phyloP scores from a whole-genome alignment of 92 coral and sea anemone genomes.

The Blastomussa wellsi region DNA sequence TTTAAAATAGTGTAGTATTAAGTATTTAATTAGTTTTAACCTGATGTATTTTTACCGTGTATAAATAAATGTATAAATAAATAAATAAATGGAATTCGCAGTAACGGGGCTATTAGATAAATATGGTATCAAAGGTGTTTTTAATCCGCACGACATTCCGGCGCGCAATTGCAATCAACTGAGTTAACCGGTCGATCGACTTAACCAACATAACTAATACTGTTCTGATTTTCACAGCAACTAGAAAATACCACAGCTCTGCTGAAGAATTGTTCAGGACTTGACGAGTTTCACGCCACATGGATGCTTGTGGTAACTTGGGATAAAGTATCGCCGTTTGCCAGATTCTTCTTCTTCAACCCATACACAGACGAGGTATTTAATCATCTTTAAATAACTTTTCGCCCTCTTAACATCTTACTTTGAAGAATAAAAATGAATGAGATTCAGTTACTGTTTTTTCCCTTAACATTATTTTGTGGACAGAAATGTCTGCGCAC shows the following conservation, averaged over 20 bases:
- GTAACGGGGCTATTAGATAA: too few relatives aligned
- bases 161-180: too few relatives aligned
- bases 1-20: too few relatives aligned
- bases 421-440: neutral
- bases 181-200: too few relatives aligned
- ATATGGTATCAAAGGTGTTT: too few relatives aligned
- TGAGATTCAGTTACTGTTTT: neutral
- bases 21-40: too few relatives aligned
- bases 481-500: neutral
- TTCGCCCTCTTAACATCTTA: neutral
- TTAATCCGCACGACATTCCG: too few relatives aligned
- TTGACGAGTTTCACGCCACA: conserved; percentile 26
- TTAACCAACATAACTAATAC: neutral
- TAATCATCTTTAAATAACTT: neutral
- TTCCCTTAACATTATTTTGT: neutral
- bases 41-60: too few relatives aligned
- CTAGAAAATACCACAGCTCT: conserved; percentile 39
- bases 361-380: conserved; percentile 18
- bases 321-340: conserved; percentile 45
- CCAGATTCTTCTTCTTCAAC: neutral
- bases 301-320: conserved; percentile 64
- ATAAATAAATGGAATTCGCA: too few relatives aligned
- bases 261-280: conserved; percentile 43
- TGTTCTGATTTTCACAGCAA: conserved; percentile 5
- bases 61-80: too few relatives aligned